Conservation (phyloP, 1,140 invertebrate species). For the Watersipora subatra region DNA sequence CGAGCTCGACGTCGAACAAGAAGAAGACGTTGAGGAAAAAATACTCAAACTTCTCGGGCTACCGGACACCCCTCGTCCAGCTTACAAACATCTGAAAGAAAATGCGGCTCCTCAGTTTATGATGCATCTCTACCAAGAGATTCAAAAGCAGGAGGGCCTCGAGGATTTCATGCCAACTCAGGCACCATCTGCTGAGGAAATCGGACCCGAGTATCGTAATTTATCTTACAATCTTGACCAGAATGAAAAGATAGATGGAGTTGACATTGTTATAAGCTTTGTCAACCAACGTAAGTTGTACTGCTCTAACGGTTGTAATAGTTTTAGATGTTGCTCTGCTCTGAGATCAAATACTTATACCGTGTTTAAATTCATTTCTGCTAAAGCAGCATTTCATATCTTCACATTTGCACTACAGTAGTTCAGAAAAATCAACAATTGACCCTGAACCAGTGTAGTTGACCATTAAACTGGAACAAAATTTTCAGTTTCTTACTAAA, state of each 20-base stretch:
- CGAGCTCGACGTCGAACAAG: not conserved
- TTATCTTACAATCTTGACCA: not conserved
- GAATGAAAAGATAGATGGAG: not conserved
- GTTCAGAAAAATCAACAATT: too few relatives aligned
- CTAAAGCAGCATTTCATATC: too few relatives aligned
- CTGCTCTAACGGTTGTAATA: too few relatives aligned
- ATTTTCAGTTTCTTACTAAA: too few relatives aligned
- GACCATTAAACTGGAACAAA: too few relatives aligned
- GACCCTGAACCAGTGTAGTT: too few relatives aligned
- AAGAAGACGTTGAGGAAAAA: not conserved
- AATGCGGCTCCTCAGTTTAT: not conserved
- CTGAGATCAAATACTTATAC: too few relatives aligned
- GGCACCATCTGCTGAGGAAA: not conserved
- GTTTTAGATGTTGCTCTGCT: too few relatives aligned
- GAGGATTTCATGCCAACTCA: not conserved
- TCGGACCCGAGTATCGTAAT: not conserved
- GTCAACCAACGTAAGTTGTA: not conserved
- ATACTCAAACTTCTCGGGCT: constrained; percentile 1
- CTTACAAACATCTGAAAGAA: not conserved
- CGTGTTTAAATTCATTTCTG: too few relatives aligned
- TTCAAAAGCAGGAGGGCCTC: not conserved
- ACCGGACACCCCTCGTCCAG: not conserved
- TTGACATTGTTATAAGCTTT: constrained; percentile 2
- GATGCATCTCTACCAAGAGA: not conserved
- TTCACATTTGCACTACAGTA: too few relatives aligned